Evolutionary conservation across 2,888 invertebrate genomes (phyloP), one percentile per base, ranked within the genome.

Genomic region (Criorhina ranunculi): DNA sequence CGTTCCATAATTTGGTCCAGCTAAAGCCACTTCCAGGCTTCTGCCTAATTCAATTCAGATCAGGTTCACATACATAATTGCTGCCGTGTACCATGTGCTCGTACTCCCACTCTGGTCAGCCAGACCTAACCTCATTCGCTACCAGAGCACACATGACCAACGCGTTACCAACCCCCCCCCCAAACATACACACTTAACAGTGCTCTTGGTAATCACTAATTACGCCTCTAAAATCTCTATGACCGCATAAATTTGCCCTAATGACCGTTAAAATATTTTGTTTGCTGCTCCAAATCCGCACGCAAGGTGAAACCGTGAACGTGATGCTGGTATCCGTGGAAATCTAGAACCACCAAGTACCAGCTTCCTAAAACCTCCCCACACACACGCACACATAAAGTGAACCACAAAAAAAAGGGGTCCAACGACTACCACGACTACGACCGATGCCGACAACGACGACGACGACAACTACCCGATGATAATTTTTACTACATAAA

Each of bases 211-310:
- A 81, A 81, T 81, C 62, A 69, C 57, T 75, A 75, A 62, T 66
- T 81, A 64, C 40, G 44, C 53, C 69, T 46, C 69, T 59, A 46
- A 72, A 73, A 83, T 83, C 82, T 72, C 66, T 42, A 73, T 62
- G 72, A 77, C 77, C 77, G 53, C 82, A 82, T 66, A 82, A 77
- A 77, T 82, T 72, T 46, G 46, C 67, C 42, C 67, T 78, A 83
- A 83, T 78, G 77, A 83, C 72, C 78, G 67, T 83, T 55, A 60
- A 83, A 83, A 77, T 72, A 72, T 83, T 82, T 77, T 78, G 78
- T 60, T 72, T 57, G 77, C 53, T 53, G 31, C 24, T 72, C 33
- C 59, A 31, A 77, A 72, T 51, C 44, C 64, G 35, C 77, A 77
- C 49, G 59, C 46, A 77, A 73, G 67, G 72, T 83, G 72, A 44